A percentile compares a stretch with the other conserved stretches of the same genome.
Evolutionary conservation across 2,113 vertebrate genomes (phyloP).

Genomic region (Ornithorhynchus anatinus): DNA sequence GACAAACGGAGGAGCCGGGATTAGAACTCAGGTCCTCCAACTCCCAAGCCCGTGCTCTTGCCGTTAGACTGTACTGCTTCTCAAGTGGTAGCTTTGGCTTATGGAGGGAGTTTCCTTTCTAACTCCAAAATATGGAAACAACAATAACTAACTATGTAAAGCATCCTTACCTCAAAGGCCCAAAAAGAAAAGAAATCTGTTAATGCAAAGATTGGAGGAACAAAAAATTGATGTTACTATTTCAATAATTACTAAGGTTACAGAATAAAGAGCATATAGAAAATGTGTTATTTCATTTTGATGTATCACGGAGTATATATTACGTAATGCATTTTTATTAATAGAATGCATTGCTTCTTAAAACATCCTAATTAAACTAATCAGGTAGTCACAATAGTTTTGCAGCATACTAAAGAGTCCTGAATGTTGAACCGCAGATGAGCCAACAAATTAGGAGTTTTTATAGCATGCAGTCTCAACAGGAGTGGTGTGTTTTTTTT

Average conservation of each 20-base stretch:
- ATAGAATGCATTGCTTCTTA: constrained; percentile 7
- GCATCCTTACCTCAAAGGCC: neutral
- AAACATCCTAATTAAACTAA: constrained; percentile 34
- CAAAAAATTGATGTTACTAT: neutral
- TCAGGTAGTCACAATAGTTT: constrained; percentile 43
- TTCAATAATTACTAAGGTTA: neutral
- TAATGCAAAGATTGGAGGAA: neutral
- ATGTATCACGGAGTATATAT: neutral
- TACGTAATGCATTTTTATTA: neutral
- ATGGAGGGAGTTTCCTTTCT: too few species aligned
- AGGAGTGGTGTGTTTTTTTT: neutral
- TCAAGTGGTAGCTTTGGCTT: too few species aligned
- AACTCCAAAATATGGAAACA: too few species aligned
- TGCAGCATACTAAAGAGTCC: constrained; percentile 11
- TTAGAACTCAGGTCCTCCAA: too few species aligned
- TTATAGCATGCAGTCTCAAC: constrained; percentile 9
- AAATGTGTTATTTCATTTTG: constrained; percentile 1
- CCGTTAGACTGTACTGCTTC: too few species aligned
- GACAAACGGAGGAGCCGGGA: too few species aligned
- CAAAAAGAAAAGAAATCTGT: neutral
- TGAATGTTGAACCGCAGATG: constrained; percentile 8
- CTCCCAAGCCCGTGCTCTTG: too few species aligned
- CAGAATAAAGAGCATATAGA: neutral
- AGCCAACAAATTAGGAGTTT: constrained; percentile 28
- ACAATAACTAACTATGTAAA: too few species aligned